A percentile compares a stretch with the other conserved stretches of the same genome.
phyloP scores from a whole-genome alignment of 2,888 invertebrate genomes.

The Lypha dubia region DNA sequence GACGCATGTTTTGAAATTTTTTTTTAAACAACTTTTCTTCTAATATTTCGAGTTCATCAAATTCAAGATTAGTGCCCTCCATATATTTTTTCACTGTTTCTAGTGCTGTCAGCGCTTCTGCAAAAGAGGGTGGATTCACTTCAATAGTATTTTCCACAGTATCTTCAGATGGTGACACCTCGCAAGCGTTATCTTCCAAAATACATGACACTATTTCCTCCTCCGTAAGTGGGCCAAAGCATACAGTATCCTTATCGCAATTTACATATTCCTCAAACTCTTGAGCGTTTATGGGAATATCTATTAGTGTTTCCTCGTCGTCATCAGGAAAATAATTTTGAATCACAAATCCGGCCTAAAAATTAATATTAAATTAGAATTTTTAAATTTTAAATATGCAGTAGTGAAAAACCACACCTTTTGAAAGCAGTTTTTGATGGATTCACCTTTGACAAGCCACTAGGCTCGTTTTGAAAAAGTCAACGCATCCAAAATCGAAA shows the following conservation, averaged over 20 bases:
- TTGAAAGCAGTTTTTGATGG: too few relatives aligned
- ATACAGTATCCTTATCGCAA: slow-evolving; percentile 48
- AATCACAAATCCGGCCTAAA: slow-evolving; percentile 42
- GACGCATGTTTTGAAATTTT: too few relatives aligned
- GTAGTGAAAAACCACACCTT: too few relatives aligned
- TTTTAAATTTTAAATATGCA: slow-evolving; percentile 52
- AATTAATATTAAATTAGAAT: slow-evolving; percentile 47
- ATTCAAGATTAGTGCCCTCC: too few relatives aligned
- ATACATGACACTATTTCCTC: too few relatives aligned
- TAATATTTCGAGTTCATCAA: too few relatives aligned
- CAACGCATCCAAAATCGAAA: slow-evolving; percentile 30
- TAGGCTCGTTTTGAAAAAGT: too few relatives aligned
- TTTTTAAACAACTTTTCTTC: too few relatives aligned
- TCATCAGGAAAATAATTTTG: slow-evolving; percentile 50
- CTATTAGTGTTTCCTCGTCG: too few relatives aligned
- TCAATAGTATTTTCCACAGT: slow-evolving; percentile 55
- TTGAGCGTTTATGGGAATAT: too few relatives aligned
- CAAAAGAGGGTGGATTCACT: slow-evolving; percentile 50
- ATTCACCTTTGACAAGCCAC: too few relatives aligned
- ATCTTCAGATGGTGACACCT: slow-evolving; percentile 42
- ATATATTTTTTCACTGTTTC: too few relatives aligned
- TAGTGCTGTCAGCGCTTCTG: slow-evolving; percentile 52
- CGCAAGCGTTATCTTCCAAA: slow-evolving; percentile 46
- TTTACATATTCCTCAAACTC: slow-evolving; percentile 60
- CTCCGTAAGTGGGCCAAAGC: slow-evolving; percentile 53